A percentile compares a stretch with the other conserved stretches of the same genome.
Conservation (phyloP, 2,888 invertebrate genomes). For the Ectropis crepuscularia region DNA sequence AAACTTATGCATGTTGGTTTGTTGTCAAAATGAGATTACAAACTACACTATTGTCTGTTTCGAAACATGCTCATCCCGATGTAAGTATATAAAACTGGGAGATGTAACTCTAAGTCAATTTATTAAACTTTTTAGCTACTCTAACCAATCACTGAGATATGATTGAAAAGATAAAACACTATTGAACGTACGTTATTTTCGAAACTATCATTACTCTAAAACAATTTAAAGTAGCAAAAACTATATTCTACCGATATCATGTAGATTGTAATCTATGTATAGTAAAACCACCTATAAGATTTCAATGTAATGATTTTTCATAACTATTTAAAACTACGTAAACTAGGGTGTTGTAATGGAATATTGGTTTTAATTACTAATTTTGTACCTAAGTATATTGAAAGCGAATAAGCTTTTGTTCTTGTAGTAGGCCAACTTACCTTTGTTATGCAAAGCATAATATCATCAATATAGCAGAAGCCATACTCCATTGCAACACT, state of each 20-base stretch:
- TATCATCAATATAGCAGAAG: conserved; percentile 72
- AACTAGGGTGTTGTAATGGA: conserved; percentile 80
- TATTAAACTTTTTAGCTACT: conserved; percentile 58
- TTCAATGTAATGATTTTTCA: conserved; percentile 50
- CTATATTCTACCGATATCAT: conserved; percentile 65
- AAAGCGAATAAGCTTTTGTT: conserved; percentile 57
- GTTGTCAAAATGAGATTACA: conserved; percentile 55
- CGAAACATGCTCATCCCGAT: conserved; percentile 77
- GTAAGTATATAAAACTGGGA: conserved; percentile 67
- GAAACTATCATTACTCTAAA: conserved; percentile 62
- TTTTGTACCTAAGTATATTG: conserved; percentile 49
- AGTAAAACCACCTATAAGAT: conserved; percentile 50
- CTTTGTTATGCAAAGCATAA: conserved; percentile 66
- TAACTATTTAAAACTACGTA: conserved; percentile 53
- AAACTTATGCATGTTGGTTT: conserved; percentile 48
- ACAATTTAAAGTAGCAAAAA: conserved; percentile 53
- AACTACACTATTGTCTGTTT: conserved; percentile 66
- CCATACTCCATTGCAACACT: conserved; percentile 84
- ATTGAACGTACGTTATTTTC: conserved; percentile 53
- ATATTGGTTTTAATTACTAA: conserved; percentile 62
- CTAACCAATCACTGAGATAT: conserved; percentile 56
- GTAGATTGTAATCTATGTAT: conserved; percentile 55
- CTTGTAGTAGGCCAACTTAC: conserved; percentile 69
- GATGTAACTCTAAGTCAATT: conserved; percentile 60
- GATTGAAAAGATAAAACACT: conserved; percentile 63